Evolutionary conservation across 2,113 vertebrate species (phyloP).

Genomic region (Salvelinus namaycush): DNA sequence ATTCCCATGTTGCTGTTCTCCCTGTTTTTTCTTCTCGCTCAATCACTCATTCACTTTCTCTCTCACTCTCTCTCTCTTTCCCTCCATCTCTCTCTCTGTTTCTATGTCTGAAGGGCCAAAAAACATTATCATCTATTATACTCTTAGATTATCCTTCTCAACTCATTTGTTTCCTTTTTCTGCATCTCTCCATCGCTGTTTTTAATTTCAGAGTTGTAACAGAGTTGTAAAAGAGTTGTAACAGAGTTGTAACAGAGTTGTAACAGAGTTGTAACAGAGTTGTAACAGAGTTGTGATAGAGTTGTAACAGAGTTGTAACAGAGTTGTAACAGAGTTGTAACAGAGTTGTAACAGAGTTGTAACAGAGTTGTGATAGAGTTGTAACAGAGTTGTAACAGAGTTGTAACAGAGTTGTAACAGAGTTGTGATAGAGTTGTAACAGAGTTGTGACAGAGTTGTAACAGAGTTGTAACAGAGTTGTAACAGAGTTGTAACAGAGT

Average conservation of each 20-base stretch:
- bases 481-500: not conserved
- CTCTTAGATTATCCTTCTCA: not conserved
- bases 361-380: not conserved
- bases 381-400: not conserved
- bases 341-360: not conserved
- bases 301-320: not conserved
- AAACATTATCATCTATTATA: not conserved
- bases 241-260: not conserved
- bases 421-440: not conserved
- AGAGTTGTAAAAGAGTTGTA: not conserved
- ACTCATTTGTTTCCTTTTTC: not conserved
- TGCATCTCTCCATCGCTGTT: not conserved
- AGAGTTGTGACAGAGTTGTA: not conserved
- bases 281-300: not conserved
- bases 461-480: not conserved
- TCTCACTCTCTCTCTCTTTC: not conserved
- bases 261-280: not conserved
- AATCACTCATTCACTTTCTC: not conserved
- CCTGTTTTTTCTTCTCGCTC: not conserved
- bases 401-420: not conserved
- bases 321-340: not conserved
- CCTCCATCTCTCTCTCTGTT: conserved; percentile 5
- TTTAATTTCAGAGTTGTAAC: conserved; percentile 8
- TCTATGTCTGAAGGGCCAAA: conserved; percentile 10
- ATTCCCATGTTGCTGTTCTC: conserved; percentile 9